Conservation (phyloP, 2,888 invertebrate species). For the Alloplasta piceator region DNA sequence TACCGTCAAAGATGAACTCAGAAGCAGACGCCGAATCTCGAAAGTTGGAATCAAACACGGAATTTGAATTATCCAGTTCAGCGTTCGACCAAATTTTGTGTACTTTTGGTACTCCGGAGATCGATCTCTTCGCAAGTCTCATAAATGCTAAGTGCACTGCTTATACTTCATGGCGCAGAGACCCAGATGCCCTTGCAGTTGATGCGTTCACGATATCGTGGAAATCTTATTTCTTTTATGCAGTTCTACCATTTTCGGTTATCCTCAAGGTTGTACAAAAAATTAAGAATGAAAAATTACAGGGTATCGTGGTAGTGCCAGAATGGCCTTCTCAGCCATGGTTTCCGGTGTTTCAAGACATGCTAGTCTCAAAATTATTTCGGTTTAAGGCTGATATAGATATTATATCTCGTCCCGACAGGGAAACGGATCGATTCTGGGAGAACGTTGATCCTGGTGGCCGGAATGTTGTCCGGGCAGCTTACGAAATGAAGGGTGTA, state of each 20-base stretch:
- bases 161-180: slow-evolving; percentile 35
- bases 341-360: slow-evolving; percentile 57
- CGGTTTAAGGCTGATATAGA: background rate
- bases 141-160: slow-evolving; percentile 26
- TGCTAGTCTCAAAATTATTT: slow-evolving; percentile 27
- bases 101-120: slow-evolving; percentile 26
- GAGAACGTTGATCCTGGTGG: slow-evolving; percentile 55
- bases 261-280: slow-evolving; percentile 36
- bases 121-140: slow-evolving; percentile 46
- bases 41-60: slow-evolving; percentile 22
- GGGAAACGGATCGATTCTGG: slow-evolving; percentile 63
- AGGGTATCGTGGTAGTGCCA: slow-evolving; percentile 56
- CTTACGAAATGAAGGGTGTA: slow-evolving; percentile 37
- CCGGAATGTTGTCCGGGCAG: slow-evolving; percentile 66
- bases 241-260: slow-evolving; percentile 34
- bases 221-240: slow-evolving; percentile 26
- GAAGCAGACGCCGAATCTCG: slow-evolving; percentile 33
- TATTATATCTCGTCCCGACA: slow-evolving; percentile 18
- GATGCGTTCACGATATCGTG: slow-evolving; percentile 49
- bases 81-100: slow-evolving; percentile 23
- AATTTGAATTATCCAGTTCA: slow-evolving; percentile 20
- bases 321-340: slow-evolving; percentile 67
- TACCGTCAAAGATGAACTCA: slow-evolving; percentile 21
- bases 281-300: slow-evolving; percentile 15
- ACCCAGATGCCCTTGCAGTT: slow-evolving; percentile 39